Conservation (phyloP, 2,888 invertebrate species). For the Altica lythri region DNA sequence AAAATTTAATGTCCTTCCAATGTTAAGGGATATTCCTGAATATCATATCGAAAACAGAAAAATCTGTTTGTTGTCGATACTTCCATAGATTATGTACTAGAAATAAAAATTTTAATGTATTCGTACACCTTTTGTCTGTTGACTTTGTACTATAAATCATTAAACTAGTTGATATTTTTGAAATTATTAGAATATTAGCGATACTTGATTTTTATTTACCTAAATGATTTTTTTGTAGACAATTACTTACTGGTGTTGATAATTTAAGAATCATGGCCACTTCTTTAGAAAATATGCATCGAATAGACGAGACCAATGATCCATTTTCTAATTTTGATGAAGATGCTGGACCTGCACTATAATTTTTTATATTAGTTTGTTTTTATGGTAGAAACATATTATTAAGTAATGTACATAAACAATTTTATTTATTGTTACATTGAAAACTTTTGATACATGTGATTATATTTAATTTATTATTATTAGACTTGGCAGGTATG, state of each 20-base stretch:
- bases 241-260: slow-evolving; percentile 69
- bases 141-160: too few relatives aligned
- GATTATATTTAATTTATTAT: slow-evolving; percentile 41
- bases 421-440: slow-evolving; percentile 43
- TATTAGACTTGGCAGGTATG: slow-evolving; percentile 15
- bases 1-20: too few relatives aligned
- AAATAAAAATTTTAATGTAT: too few relatives aligned
- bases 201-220: too few relatives aligned
- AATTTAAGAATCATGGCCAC: slow-evolving; percentile 69
- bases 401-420: slow-evolving; percentile 37
- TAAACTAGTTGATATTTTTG: too few relatives aligned
- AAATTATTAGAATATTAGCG: too few relatives aligned
- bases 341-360: slow-evolving; percentile 59
- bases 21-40: too few relatives aligned
- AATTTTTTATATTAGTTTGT: slow-evolving; percentile 24
- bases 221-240: too few relatives aligned
- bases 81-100: too few relatives aligned
- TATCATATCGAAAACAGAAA: too few relatives aligned
- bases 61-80: too few relatives aligned
- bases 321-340: slow-evolving; percentile 59
- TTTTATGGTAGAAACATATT: slow-evolving; percentile 27
- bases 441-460: slow-evolving; percentile 41
- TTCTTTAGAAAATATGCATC: slow-evolving; percentile 64
- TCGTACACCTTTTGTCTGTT: too few relatives aligned
- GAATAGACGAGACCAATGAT: slow-evolving; percentile 60